Evolutionary conservation across 2,113 vertebrate genomes (phyloP), one percentile per base, ranked within the genome.

Genomic region (Lepus americanus): DNA sequence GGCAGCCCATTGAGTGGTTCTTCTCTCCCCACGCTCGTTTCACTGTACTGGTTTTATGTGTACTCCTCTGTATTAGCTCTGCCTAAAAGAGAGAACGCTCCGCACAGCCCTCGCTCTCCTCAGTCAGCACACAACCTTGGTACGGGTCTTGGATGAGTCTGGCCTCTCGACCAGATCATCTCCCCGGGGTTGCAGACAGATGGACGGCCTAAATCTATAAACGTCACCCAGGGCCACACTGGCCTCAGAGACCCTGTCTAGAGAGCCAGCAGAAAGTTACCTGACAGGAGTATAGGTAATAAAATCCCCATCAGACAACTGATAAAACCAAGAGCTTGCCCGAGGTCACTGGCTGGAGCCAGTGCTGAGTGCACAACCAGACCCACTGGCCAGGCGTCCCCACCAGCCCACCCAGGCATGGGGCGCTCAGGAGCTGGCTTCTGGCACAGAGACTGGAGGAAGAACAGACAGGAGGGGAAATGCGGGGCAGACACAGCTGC

Each of bases 21-120:
- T 59, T 91, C 93, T 70, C 80, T 78, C 53, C 63, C 95, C 87
- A 93, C 36, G n/a, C 49, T 91, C 59, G 22, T n/a, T 89, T 67
- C 92, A 88, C 2, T 82, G 25, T 87, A 72, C 29, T 93, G 44
- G 27, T 23, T 59, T 77, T 69, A 67, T 53, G 36, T 22, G 49
- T 82, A 55, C 44, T 79, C 27, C 33, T 83, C 39, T 25, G 78
- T 27, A 77, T 11, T 76, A 64, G 11, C 49, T 87, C 77, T 79
- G 44, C 53, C 67, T 29, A 29, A 0, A 63, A 70, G 51, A 83
- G 7, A 53, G 69, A 36, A 29, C 6, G 36, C 49, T 22, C 49
- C 76, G 27, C 49, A 20, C 13, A 6, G 49, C 6, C 17, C 29
- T 64, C 33, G 63, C 44, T 36, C 17, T n/a, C 63, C 1, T 20